A percentile compares a stretch with the other conserved stretches of the same genome.
These are phyloP conservation scores for Mesitornis unicolor DNA, from an alignment of 2,113 vertebrate genomes.

Conservation along the genomic window DNA sequence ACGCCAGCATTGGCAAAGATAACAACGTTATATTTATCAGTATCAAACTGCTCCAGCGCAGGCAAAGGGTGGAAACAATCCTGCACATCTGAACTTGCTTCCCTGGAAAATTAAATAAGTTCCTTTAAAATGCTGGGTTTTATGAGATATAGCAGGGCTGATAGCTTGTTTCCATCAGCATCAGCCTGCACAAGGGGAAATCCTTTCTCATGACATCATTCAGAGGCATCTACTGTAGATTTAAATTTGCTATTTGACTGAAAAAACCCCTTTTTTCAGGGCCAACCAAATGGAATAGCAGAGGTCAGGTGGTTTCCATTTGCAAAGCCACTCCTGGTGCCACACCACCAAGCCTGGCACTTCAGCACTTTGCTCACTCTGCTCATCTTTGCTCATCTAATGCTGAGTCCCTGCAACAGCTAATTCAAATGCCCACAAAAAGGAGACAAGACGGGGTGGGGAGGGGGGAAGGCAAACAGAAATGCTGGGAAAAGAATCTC, in stretches of 20 bases:
- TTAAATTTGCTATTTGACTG: not conserved
- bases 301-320: not conserved
- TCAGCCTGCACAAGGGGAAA: not conserved
- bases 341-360: not conserved
- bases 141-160: not conserved
- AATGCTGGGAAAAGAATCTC: not conserved
- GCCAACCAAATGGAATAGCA: not conserved
- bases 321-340: not conserved
- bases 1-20: not conserved
- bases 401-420: not conserved
- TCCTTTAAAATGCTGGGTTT: not conserved
- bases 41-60: not conserved
- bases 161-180: not conserved
- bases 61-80: not conserved
- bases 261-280: not conserved
- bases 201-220: not conserved
- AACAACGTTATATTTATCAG: not conserved
- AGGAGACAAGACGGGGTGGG: not conserved
- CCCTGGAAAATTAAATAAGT: not conserved
- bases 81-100: not conserved
- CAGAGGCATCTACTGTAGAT: not conserved
- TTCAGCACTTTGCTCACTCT: rapidly evolving
- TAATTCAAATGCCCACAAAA: not conserved
- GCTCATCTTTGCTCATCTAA: too few relatives aligned
- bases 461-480: too few relatives aligned